Conservation (phyloP, 2,888 invertebrate genomes). For the Sericinus montela region DNA sequence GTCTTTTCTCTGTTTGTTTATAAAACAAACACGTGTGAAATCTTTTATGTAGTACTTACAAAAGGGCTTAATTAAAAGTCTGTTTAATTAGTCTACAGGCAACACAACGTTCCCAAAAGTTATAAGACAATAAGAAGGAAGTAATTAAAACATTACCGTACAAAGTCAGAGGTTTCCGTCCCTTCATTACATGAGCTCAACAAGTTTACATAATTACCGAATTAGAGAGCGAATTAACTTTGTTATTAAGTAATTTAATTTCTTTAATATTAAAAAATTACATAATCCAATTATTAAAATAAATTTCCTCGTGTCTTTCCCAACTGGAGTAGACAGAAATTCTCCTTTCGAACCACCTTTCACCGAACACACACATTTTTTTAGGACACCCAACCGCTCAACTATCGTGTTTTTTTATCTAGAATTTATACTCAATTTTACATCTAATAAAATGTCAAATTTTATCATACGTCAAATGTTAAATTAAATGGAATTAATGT, state of each 20-base stretch:
- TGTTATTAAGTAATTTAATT: slow-evolving; percentile 22
- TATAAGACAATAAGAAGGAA: slow-evolving; percentile 55
- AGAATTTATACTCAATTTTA: too few relatives aligned
- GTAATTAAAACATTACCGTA: slow-evolving; percentile 66
- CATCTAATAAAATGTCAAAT: too few relatives aligned
- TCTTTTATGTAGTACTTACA: slow-evolving; percentile 33
- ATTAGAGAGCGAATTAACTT: slow-evolving; percentile 18
- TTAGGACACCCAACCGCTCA: too few relatives aligned
- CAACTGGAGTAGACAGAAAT: too few relatives aligned
- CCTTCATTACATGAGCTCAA: slow-evolving; percentile 44
- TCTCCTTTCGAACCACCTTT: too few relatives aligned
- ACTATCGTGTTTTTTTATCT: too few relatives aligned
- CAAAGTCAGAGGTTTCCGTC: slow-evolving; percentile 48
- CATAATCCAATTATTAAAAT: background rate
- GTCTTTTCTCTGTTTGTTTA: too few relatives aligned
- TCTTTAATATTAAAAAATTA: slow-evolving; percentile 5
- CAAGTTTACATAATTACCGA: slow-evolving; percentile 41
- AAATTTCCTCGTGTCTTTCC: too few relatives aligned
- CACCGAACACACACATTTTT: too few relatives aligned
- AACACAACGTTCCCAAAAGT: slow-evolving; percentile 45
- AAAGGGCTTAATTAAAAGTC: slow-evolving; percentile 57
- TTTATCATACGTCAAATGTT: too few relatives aligned
- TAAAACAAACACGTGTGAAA: slow-evolving; percentile 30
- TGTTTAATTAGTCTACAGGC: slow-evolving; percentile 50
- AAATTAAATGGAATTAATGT: too few relatives aligned